phyloP scores from a whole-genome alignment of 2,888 invertebrate species.

The Electrophaes corylata region DNA sequence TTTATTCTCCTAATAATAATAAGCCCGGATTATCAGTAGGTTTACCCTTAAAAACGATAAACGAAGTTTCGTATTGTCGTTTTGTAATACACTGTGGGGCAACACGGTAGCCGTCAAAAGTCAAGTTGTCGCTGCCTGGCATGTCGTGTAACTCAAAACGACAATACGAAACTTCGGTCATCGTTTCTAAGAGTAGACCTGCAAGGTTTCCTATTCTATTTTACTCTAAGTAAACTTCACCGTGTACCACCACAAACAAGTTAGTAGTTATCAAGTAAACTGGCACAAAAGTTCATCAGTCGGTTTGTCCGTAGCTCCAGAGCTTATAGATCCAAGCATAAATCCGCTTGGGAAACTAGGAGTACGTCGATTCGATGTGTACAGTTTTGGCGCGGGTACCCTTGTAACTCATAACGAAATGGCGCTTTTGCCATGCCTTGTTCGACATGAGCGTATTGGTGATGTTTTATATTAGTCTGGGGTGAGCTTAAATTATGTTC shows the following conservation, averaged over 20 bases:
- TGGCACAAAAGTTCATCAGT: conserved; percentile 31
- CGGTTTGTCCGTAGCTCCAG: conserved; percentile 50
- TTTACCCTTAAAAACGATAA: too few species aligned
- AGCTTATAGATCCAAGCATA: conserved; percentile 64
- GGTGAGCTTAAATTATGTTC: conserved; percentile 19
- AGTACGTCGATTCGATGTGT: conserved; percentile 62
- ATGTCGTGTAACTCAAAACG: too few species aligned
- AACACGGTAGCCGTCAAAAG: too few species aligned
- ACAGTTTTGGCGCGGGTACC: conserved; percentile 65
- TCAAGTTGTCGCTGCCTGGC: too few species aligned
- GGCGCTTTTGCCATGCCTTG: conserved; percentile 47
- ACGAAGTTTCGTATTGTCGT: too few species aligned
- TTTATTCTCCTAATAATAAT: too few species aligned
- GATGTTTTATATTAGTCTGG: conserved; percentile 38
- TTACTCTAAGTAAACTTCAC: too few species aligned
- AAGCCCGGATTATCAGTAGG: too few species aligned
- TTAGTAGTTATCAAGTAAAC: not conserved
- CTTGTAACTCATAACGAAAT: conserved; percentile 64
- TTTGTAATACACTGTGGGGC: too few species aligned
- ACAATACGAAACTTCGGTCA: too few species aligned
- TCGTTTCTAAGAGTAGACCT: too few species aligned
- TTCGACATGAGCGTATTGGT: conserved; percentile 45
- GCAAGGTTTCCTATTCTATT: too few species aligned
- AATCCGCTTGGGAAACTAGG: conserved; percentile 71
- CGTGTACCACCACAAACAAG: not conserved